Evolutionary conservation across 2,113 vertebrate species (phyloP).

Genomic region (Lasiurus cinereus): DNA sequence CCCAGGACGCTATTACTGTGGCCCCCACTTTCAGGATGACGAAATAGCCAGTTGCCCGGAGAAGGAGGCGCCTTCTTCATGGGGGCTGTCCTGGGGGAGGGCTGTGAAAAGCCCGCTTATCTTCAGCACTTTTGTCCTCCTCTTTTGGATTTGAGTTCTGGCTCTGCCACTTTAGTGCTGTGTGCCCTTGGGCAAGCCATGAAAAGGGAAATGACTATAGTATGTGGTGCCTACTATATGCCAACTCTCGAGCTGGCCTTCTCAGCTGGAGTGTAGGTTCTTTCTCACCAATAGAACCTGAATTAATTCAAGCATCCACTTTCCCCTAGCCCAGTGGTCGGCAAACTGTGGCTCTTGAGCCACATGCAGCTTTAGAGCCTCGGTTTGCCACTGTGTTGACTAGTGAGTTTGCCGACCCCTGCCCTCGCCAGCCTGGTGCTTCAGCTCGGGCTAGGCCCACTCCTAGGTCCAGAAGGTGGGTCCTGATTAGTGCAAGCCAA

Average conservation of each 20-base stretch:
- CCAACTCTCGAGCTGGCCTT: neutral
- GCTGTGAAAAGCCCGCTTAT: neutral
- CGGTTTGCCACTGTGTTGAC: no score
- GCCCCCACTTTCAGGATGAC: neutral
- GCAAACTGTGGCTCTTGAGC: no score
- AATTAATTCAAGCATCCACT: neutral
- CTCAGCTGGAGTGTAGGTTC: neutral
- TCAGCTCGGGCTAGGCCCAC: neutral
- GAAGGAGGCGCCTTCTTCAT: neutral
- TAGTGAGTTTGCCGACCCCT: no score
- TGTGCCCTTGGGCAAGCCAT: neutral
- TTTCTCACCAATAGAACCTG: neutral
- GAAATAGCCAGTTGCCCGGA: neutral
- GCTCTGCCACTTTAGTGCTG: neutral
- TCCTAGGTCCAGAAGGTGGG: neutral
- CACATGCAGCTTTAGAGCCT: no score
- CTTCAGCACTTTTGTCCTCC: neutral
- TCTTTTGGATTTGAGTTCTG: neutral
- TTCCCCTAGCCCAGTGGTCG: no score
- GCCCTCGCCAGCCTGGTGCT: neutral
- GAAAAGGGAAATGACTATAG: neutral
- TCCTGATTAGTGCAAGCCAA: neutral
- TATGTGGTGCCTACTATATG: neutral
- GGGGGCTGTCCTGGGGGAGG: neutral
- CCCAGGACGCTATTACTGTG: neutral